These are phyloP conservation scores for Pyrrhosoma nymphula DNA, from an alignment of 2,888 invertebrate genomes.

Conservation along the genomic window DNA sequence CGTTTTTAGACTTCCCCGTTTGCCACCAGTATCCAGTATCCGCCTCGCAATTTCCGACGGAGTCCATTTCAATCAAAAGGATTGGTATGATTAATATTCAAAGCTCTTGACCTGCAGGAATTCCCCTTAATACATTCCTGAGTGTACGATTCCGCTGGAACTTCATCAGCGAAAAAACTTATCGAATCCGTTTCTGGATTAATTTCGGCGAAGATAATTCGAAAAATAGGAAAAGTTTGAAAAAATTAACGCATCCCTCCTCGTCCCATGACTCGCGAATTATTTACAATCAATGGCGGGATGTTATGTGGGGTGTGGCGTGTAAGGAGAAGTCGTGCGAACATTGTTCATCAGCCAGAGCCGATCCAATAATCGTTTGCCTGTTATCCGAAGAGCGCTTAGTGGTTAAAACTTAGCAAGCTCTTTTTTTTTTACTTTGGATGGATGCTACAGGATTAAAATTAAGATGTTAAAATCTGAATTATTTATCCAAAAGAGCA, in stretches of 20 bases:
- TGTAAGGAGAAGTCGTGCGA: background rate
- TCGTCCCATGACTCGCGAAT: background rate
- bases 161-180: conserved; percentile 34
- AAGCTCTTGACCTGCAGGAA: conserved; percentile 45
- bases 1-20: conserved; percentile 15
- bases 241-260: background rate
- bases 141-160: conserved; percentile 36
- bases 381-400: background rate
- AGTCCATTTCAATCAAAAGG: conserved; percentile 57
- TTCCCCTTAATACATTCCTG: conserved; percentile 50
- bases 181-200: conserved; percentile 41
- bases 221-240: conserved; percentile 32
- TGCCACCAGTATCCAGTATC: conserved; percentile 7
- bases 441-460: background rate
- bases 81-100: conserved; percentile 50
- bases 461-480: background rate
- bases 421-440: background rate
- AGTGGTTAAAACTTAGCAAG: background rate
- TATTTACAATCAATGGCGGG: conserved; percentile 20
- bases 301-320: background rate
- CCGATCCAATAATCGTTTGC: background rate
- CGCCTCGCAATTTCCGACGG: conserved; percentile 48
- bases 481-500: background rate
- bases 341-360: background rate
- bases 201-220: conserved; percentile 10